These are phyloP conservation scores for Nephrotoma appendiculata DNA, from an alignment of 2,888 invertebrate genomes.

Conservation along the genomic window DNA sequence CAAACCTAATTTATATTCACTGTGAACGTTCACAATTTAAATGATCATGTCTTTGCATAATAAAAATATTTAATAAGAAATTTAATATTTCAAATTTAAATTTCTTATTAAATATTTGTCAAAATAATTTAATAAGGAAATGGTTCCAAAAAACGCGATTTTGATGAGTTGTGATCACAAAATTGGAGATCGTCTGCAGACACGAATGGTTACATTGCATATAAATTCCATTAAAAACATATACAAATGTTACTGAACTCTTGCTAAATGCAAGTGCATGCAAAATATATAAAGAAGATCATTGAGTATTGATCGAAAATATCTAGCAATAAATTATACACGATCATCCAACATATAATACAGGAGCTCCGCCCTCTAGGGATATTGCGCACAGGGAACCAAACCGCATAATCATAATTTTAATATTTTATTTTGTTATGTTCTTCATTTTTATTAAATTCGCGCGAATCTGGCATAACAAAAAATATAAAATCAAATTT, in stretches of 20 bases:
- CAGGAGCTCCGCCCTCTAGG: not conserved
- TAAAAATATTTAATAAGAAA: not conserved
- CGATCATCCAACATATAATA: not conserved
- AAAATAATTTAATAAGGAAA: not conserved
- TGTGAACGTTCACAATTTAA: not conserved
- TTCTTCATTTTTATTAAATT: not conserved
- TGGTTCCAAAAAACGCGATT: not conserved
- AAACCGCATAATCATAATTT: not conserved
- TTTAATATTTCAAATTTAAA: too few species aligned
- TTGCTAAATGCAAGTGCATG: not conserved
- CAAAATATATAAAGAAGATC: not conserved
- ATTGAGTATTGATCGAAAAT: not conserved
- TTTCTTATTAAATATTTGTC: too few species aligned
- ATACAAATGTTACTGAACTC: not conserved
- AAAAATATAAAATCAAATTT: not conserved
- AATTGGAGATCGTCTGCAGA: not conserved
- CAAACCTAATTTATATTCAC: not conserved
- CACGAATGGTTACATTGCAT: not conserved
- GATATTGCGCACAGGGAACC: not conserved
- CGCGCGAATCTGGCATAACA: not conserved
- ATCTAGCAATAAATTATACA: not conserved
- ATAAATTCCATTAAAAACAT: too few species aligned
- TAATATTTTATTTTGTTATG: not conserved
- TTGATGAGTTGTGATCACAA: not conserved
- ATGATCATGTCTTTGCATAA: not conserved